Percentiles rank a stretch among this genome's conserved stretches.
phyloP scores from a whole-genome alignment of 2,888 invertebrate species.

The Prostheceraeus crozeri region DNA sequence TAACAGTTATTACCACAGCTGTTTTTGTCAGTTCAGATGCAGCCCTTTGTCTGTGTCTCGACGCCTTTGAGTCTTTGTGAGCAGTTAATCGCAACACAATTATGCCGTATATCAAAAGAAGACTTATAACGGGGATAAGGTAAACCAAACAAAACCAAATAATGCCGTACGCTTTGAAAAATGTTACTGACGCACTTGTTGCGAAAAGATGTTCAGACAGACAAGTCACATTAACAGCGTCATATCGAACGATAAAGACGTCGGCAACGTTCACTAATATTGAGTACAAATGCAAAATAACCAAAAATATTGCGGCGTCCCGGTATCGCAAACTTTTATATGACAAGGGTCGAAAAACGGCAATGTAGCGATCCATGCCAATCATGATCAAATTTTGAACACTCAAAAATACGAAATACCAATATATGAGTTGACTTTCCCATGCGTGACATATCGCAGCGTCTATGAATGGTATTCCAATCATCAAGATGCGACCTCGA shows the following conservation, averaged over 20 bases:
- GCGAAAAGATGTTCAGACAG: constrained; percentile 18
- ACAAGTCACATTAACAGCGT: constrained; percentile 2
- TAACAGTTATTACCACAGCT: constrained; percentile 29
- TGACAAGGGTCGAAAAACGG: constrained; percentile 23
- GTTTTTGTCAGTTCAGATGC: constrained; percentile 31
- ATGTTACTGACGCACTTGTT: background rate
- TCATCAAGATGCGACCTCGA: background rate
- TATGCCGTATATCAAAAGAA: constrained; percentile 29
- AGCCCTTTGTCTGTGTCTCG: constrained; percentile 29
- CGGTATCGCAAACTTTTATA: constrained; percentile 27
- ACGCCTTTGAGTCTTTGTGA: background rate
- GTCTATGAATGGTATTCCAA: too few relatives aligned
- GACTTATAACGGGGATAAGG: constrained; percentile 23
- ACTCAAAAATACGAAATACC: constrained; percentile 32
- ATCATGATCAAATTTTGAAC: constrained; percentile 31
- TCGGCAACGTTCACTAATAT: constrained; percentile 16
- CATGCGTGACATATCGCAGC: constrained; percentile 27
- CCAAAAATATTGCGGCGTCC: constrained; percentile 14
- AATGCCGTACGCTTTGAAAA: constrained; percentile 29
- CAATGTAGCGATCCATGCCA: constrained; percentile 32
- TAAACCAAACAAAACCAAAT: constrained; percentile 29
- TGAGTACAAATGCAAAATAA: constrained; percentile 26
- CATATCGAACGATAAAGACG: constrained; percentile 25
- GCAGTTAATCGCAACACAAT: constrained; percentile 27
- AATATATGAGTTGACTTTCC: constrained; percentile 30